phyloP scores from a whole-genome alignment of 2,113 vertebrate species.

The rabbit (Oryctolagus cuniculus) region DNA sequence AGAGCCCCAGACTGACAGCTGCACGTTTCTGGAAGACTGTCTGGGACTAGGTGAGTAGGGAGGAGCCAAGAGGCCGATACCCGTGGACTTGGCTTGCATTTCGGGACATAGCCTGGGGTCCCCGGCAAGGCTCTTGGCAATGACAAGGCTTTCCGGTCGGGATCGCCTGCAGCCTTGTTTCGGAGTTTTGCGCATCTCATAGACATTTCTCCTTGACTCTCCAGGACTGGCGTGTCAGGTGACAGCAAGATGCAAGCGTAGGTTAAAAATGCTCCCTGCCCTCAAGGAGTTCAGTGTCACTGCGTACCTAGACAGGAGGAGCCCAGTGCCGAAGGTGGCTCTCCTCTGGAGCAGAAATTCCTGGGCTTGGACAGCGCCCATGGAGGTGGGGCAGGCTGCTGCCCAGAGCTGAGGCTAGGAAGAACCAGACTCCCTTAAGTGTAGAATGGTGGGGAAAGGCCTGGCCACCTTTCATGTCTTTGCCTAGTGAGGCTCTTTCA shows the following conservation, averaged over 20 bases:
- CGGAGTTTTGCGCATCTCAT: not conserved
- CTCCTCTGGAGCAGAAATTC: rapidly evolving
- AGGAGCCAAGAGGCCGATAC: not conserved
- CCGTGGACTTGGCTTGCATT: not conserved
- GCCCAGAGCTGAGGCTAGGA: not conserved
- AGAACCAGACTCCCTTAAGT: rapidly evolving
- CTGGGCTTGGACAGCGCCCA: not conserved
- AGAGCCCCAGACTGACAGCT: constrained; percentile 52
- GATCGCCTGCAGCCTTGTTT: not conserved
- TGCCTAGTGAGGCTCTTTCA: not conserved
- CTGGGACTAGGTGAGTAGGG: not conserved
- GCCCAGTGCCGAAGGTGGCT: too few relatives aligned
- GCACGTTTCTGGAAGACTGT: not conserved
- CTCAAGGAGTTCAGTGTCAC: not conserved
- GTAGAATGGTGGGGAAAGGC: not conserved
- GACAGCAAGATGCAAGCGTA: not conserved
- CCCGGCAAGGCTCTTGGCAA: not conserved
- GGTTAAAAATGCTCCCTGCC: not conserved
- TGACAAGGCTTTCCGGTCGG: not conserved
- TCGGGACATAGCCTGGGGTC: rapidly evolving
- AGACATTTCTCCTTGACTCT: not conserved
- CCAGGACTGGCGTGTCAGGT: not conserved
- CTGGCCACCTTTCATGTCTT: not conserved
- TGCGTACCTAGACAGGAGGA: not conserved
- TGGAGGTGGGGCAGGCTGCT: too few relatives aligned